Evolutionary conservation across 2,888 invertebrate genomes (phyloP).

Genomic region (Cistogaster globosa): DNA sequence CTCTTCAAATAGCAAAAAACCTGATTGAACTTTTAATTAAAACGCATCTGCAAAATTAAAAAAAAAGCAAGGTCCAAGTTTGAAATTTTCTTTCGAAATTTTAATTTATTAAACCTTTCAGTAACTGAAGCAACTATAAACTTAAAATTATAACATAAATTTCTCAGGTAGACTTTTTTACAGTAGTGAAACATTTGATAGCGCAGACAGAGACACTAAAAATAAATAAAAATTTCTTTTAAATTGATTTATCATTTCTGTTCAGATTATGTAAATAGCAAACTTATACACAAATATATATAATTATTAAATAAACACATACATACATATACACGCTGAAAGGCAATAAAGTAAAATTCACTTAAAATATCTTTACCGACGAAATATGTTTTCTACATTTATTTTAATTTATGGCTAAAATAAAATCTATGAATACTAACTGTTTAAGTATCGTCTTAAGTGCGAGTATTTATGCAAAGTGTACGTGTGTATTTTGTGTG

Average conservation of each 20-base stretch:
- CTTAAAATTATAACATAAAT: too few species aligned
- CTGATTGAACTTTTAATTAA: too few species aligned
- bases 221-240: slow-evolving; percentile 49
- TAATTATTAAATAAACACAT: slow-evolving; percentile 13
- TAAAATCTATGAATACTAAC: slow-evolving; percentile 52
- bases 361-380: slow-evolving; percentile 4
- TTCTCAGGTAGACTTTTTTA: neutral
- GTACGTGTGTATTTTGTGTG: slow-evolving; percentile 1
- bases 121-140: too few species aligned
- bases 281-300: slow-evolving; percentile 25
- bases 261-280: slow-evolving; percentile 71
- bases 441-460: slow-evolving; percentile 24
- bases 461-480: neutral
- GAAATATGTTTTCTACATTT: neutral
- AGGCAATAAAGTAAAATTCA: neutral
- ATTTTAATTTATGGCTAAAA: slow-evolving; percentile 42
- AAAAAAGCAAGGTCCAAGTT: too few species aligned
- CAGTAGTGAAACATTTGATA: slow-evolving; percentile 30
- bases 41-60: too few species aligned
- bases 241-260: slow-evolving; percentile 73
- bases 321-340: slow-evolving; percentile 2
- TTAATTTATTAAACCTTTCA: too few species aligned
- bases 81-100: too few species aligned
- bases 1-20: too few species aligned
- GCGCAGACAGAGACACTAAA: neutral